phyloP scores from a whole-genome alignment of 2,113 vertebrate species.

The Dolichallabes microphthalmus region DNA sequence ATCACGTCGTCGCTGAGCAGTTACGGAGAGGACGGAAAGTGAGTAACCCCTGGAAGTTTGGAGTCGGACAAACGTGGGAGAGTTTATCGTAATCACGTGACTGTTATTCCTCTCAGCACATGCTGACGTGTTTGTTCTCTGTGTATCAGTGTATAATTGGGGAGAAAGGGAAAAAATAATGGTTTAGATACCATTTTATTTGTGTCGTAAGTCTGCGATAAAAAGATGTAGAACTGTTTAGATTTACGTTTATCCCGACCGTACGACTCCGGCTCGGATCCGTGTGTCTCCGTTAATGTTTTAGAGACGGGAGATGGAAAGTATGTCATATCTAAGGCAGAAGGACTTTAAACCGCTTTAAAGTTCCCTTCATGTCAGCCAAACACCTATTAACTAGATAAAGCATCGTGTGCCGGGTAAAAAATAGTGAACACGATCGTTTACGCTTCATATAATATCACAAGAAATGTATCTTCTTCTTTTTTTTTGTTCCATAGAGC shows the following conservation, averaged over 20 bases:
- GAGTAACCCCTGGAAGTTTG: conserved; percentile 62
- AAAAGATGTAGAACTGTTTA: neutral
- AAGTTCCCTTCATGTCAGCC: neutral
- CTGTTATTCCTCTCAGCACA: neutral
- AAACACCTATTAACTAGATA: neutral
- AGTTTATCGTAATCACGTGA: conserved; percentile 3
- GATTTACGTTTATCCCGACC: neutral
- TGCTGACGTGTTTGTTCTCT: neutral
- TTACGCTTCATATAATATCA: neutral
- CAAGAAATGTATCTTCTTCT: no score
- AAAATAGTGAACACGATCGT: neutral
- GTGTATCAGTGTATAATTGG: neutral
- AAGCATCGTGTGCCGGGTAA: neutral
- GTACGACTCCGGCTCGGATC: neutral
- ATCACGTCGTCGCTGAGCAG: conserved; percentile 77
- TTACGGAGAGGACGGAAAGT: conserved; percentile 86
- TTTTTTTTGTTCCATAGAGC: neutral
- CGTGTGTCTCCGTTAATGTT: neutral
- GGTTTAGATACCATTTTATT: neutral
- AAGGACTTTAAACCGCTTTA: neutral
- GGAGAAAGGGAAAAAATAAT: neutral
- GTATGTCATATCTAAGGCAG: conserved; percentile 5
- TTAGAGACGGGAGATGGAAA: conserved; percentile 5
- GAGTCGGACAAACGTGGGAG: neutral
- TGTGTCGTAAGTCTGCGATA: neutral